Evolutionary conservation across 2,888 invertebrate genomes (phyloP).

Genomic region (Patella caerulea): DNA sequence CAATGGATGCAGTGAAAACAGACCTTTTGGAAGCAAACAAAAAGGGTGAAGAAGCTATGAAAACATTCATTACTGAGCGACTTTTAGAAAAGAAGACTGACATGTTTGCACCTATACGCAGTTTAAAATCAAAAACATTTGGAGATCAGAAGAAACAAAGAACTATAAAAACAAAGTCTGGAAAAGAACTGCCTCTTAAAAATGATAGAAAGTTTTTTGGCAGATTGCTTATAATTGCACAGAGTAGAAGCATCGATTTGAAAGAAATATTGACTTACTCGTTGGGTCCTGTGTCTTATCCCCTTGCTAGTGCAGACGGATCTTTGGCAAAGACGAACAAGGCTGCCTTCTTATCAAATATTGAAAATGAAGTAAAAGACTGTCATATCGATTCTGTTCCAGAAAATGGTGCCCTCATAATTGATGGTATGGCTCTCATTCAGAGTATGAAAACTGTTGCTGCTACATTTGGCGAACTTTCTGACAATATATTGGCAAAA

Average conservation of each 20-base stretch:
- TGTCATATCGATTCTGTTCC: not conserved
- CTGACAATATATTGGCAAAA: too few species aligned
- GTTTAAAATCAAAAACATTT: conserved; percentile 16
- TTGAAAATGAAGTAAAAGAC: not conserved
- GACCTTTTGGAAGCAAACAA: conserved; percentile 11
- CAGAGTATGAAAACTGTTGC: not conserved
- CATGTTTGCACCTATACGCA: not conserved
- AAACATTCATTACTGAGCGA: not conserved
- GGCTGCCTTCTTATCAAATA: not conserved
- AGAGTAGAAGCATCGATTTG: conserved; percentile 3
- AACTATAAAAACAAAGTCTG: conserved; percentile 1
- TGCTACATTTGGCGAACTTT: not conserved
- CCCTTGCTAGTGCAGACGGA: not conserved
- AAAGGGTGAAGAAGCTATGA: conserved; percentile 8
- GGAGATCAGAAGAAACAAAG: not conserved
- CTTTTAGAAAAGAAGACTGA: conserved; percentile 1
- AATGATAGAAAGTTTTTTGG: conserved; percentile 21
- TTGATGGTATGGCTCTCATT: not conserved
- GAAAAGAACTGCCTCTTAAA: conserved; percentile 18
- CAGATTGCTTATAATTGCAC: conserved; percentile 11
- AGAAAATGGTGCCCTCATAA: not conserved
- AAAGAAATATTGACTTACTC: not conserved
- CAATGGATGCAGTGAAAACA: not conserved
- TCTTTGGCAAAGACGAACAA: not conserved
- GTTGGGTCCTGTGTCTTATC: not conserved